phyloP scores from a whole-genome alignment of 2,113 vertebrate species.

The Notothenia coriiceps region DNA sequence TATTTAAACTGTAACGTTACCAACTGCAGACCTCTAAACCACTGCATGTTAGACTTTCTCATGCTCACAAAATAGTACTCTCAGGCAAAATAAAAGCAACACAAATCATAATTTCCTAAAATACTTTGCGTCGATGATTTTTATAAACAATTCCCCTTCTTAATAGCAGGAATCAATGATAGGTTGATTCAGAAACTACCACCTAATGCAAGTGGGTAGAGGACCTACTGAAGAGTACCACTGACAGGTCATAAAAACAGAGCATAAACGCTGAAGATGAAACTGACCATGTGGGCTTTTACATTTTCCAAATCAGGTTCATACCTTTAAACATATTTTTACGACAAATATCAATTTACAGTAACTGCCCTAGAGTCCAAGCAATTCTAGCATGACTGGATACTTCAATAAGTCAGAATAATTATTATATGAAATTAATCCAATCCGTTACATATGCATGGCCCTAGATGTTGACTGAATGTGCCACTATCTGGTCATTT shows the following conservation, averaged over 20 bases:
- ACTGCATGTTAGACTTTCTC: not conserved
- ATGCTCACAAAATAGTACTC: not conserved
- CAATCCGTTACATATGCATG: no score
- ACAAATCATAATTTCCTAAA: not conserved
- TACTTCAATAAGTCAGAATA: not conserved
- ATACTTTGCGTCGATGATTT: not conserved
- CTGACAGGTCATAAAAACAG: not conserved
- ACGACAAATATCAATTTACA: not conserved
- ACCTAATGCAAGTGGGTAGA: not conserved
- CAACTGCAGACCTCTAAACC: not conserved
- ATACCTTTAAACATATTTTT: not conserved
- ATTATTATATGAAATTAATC: no score
- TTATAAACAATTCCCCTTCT: not conserved
- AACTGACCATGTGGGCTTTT: not conserved
- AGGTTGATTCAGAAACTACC: not conserved
- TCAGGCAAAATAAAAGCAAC: conserved; percentile 1
- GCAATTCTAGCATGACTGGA: not conserved
- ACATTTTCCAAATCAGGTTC: not conserved
- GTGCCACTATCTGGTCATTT: not conserved
- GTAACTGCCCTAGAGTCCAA: not conserved
- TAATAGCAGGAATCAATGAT: not conserved
- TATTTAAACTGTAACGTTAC: not conserved
- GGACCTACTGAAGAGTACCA: not conserved
- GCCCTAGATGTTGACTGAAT: not conserved
- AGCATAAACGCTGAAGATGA: not conserved